Conservation (phyloP, 2,113 vertebrate genomes). For the Platysteira castanea region DNA sequence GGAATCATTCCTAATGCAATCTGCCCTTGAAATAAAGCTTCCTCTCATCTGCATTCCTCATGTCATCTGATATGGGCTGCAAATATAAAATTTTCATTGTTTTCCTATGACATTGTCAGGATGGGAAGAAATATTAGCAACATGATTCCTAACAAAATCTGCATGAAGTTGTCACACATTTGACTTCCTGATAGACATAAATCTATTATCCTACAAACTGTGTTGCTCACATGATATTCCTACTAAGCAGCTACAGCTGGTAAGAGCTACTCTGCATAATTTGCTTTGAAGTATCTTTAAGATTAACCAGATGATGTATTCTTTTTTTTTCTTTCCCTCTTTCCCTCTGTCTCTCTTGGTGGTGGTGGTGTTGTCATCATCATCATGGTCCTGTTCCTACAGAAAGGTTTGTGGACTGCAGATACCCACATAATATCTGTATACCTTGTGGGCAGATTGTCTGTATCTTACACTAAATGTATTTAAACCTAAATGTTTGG, state of each 20-base stretch:
- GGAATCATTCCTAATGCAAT: conserved; percentile 43
- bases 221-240: conserved; percentile 34
- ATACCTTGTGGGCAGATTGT: background rate
- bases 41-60: conserved; percentile 36
- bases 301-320: conserved; percentile 5
- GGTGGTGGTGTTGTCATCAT: fast-evolving
- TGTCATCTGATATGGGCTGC: conserved; percentile 20
- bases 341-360: background rate
- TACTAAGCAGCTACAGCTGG: conserved; percentile 68
- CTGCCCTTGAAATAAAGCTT: conserved; percentile 63
- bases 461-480: background rate
- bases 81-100: conserved; percentile 43
- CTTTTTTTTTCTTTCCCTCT: background rate
- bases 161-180: conserved; percentile 52
- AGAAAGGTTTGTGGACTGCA: background rate
- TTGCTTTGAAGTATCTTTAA: conserved; percentile 56
- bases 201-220: conserved; percentile 62
- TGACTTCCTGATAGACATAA: conserved; percentile 67
- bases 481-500: background rate
- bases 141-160: conserved; percentile 66
- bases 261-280: conserved; percentile 44
- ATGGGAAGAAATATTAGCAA: conserved; percentile 49
- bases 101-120: conserved; percentile 41
- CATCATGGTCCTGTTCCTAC: background rate
- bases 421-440: background rate